Evolutionary conservation across 2,888 invertebrate species (phyloP), one percentile per base, ranked within the genome.

Genomic region (Melanchra persicariae): DNA sequence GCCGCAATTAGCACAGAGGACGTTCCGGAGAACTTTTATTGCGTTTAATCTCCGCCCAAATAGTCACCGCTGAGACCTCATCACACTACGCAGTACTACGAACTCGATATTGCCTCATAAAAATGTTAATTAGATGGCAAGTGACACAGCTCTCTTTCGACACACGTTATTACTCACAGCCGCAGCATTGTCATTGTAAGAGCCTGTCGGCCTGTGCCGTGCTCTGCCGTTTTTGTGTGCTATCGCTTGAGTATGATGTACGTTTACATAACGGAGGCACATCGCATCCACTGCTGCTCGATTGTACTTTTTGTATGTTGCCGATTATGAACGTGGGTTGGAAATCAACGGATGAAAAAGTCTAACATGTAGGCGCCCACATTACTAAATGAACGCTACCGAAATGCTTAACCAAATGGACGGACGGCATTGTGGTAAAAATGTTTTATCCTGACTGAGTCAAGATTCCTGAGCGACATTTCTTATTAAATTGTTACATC

Each of bases 1-100:
- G 82, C 79, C 83, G 92, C 91, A 94, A 94, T 94, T 94, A 94
- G 91, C 89, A 85, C 88, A 85, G 85, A 85, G 87, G 90, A 89
- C 87, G 87, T 88, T 81, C 89, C 90, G 90, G 91, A 91, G 90
- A 89, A 90, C 88, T 90, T 91, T 92, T 90, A 93, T 91, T 92
- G 87, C 86, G 81, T 87, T 88, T 91, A 93, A 92, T 91, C 90
- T 85, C 82, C 83, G 77, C 70, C 81, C 78, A 85, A 89, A 86
- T 73, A 67, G 57, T 75, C 70, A 62, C 70, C 52, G 71, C 79
- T 74, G 72, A 69, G 80, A 76, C 79, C 77, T 73, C 79, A 79
- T 83, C 84, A 84, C 85, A 65, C 74, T 66, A 68, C 52, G 75
- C 68, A 63, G 67, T 69, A 72, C 69, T 70, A 69, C 54, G 75